Conservation (phyloP, 1,140 invertebrate species). For the Potamilus streckersoni region DNA sequence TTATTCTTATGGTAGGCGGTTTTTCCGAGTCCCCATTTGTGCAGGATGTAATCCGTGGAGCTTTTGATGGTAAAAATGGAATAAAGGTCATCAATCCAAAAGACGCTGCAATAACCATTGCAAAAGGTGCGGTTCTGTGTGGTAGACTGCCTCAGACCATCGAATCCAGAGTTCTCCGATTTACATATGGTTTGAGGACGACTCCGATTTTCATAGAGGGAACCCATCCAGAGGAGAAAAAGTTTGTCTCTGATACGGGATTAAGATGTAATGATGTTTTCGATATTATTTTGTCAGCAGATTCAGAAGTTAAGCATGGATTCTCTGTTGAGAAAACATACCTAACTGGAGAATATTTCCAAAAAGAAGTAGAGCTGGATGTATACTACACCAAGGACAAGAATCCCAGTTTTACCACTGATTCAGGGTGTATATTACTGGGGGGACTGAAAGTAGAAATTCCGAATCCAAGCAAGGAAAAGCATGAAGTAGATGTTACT, state of each 20-base stretch:
- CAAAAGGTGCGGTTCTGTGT: constrained; percentile 18
- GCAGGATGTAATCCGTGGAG: constrained; percentile 1
- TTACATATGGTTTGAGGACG: constrained; percentile 1
- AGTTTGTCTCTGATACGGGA: not conserved
- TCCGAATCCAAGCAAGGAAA: constrained; percentile 15
- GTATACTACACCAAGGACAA: constrained; percentile 9
- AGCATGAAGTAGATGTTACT: constrained; percentile 1
- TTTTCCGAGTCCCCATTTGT: constrained; percentile 20
- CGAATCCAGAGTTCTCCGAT: not conserved
- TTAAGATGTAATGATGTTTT: constrained; percentile 21
- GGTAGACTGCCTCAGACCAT: constrained; percentile 8
- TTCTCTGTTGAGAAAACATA: constrained; percentile 5
- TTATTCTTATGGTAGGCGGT: constrained; percentile 19
- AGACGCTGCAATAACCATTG: constrained; percentile 8
- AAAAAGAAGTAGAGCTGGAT: not conserved
- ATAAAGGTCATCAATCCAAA: constrained; percentile 5
- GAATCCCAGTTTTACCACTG: constrained; percentile 18
- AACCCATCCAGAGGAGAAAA: constrained; percentile 11
- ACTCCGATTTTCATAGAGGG: constrained; percentile 1
- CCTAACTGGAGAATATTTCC: not conserved
- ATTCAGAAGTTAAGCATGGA: constrained; percentile 9
- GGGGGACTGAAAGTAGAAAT: constrained; percentile 17
- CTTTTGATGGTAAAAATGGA: not conserved
- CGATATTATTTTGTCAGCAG: constrained; percentile 13
- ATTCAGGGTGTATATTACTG: constrained; percentile 6